These are phyloP conservation scores for Acanthis flammea DNA, from an alignment of 2,797 vertebrate species.

Conservation along the genomic window DNA sequence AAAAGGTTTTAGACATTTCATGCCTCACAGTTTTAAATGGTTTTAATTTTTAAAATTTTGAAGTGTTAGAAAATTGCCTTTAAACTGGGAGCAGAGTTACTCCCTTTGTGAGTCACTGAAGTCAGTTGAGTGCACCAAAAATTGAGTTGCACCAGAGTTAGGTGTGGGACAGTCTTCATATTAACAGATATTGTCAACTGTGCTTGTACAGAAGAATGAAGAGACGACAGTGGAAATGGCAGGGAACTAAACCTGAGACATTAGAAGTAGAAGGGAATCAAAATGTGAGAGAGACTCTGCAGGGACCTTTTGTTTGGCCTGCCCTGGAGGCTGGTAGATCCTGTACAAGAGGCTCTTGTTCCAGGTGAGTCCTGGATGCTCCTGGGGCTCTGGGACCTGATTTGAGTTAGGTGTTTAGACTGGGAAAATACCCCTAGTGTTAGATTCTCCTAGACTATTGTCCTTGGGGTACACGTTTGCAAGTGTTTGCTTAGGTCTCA, in stretches of 20 bases:
- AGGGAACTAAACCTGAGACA: background rate
- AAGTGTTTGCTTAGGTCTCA: background rate
- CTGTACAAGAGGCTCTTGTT: background rate
- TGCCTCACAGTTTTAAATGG: background rate
- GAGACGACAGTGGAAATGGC: background rate
- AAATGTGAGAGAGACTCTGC: background rate
- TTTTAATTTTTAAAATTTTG: background rate
- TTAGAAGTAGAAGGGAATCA: background rate
- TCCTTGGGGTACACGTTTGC: background rate
- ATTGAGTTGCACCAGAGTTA: background rate
- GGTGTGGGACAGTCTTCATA: background rate
- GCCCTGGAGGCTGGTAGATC: background rate
- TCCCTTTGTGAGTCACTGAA: background rate
- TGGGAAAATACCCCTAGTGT: background rate
- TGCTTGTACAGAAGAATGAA: background rate
- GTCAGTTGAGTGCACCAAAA: background rate
- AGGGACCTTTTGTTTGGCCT: background rate
- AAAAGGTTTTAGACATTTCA: background rate
- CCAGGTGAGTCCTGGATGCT: background rate
- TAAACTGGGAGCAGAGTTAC: background rate
- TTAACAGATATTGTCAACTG: background rate
- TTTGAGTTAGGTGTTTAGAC: background rate
- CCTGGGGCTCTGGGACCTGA: background rate
- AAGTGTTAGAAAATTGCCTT: background rate
- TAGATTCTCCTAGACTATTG: background rate